Percentiles rank a stretch among this genome's conserved stretches.
Evolutionary conservation across 2,797 vertebrate genomes (phyloP).

Genomic region (Sebastes baramenuke): DNA sequence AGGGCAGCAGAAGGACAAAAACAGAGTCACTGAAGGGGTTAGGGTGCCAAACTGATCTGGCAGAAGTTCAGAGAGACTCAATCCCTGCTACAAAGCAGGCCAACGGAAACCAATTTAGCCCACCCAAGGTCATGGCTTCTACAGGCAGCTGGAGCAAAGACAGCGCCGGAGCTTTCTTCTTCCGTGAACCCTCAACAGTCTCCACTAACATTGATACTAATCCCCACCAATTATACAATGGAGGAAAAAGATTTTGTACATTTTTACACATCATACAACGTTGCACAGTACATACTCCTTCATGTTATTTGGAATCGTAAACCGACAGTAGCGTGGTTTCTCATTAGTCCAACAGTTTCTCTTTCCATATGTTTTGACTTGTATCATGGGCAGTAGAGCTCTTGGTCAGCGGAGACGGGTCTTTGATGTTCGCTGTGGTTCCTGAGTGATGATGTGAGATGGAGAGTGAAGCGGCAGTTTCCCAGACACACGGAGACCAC

Average conservation of each 20-base stretch:
- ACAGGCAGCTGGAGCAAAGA: slow-evolving; percentile 29
- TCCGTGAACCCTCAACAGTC: slow-evolving; percentile 2
- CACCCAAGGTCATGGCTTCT: slow-evolving; percentile 64
- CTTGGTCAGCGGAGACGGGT: slow-evolving; percentile 28
- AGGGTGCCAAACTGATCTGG: slow-evolving; percentile 74
- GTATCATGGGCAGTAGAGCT: slow-evolving; percentile 17
- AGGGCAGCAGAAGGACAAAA: slow-evolving; percentile 65
- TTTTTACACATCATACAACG: neutral
- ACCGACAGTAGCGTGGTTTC: neutral
- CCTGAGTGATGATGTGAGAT: slow-evolving; percentile 53
- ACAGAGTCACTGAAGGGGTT: slow-evolving; percentile 47
- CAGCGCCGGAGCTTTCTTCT: neutral
- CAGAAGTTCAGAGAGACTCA: slow-evolving; percentile 63
- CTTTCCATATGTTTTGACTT: slow-evolving; percentile 23
- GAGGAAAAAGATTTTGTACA: neutral
- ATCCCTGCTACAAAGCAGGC: slow-evolving; percentile 57
- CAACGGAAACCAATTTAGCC: slow-evolving; percentile 67
- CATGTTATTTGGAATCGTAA: slow-evolving; percentile 18
- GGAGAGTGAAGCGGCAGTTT: slow-evolving; percentile 29
- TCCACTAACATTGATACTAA: neutral
- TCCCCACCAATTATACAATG: neutral
- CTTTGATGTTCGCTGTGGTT: slow-evolving; percentile 60
- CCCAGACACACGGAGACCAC: slow-evolving; percentile 29
- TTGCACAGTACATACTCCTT: neutral
- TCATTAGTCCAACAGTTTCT: slow-evolving; percentile 14